Evolutionary conservation across 2,888 invertebrate genomes (phyloP).

Genomic region (Apocheima hispidaria): DNA sequence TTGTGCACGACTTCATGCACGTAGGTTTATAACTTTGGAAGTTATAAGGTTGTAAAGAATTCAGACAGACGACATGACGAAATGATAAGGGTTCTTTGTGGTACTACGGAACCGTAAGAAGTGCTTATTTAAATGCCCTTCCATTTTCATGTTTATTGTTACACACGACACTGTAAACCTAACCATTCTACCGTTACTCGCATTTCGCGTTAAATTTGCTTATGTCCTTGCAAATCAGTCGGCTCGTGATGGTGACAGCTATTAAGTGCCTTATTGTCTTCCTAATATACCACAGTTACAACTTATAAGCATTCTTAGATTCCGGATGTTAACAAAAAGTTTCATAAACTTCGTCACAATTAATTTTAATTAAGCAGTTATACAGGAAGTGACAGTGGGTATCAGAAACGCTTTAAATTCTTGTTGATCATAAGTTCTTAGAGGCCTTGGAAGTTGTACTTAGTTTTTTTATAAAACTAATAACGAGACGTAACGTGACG

Average conservation of each 20-base stretch:
- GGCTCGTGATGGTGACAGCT: constrained; percentile 15
- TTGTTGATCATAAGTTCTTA: constrained; percentile 4
- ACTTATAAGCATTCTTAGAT: constrained; percentile 12
- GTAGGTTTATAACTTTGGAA: too few species aligned
- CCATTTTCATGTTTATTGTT: background rate
- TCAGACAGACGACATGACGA: too few species aligned
- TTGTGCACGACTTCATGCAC: too few species aligned
- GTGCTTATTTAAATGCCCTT: background rate
- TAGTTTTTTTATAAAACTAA: too few species aligned
- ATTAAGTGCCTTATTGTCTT: constrained; percentile 26
- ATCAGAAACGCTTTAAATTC: constrained; percentile 7
- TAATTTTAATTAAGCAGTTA: constrained; percentile 33
- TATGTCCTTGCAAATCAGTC: constrained; percentile 25
- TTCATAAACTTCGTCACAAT: constrained; percentile 33
- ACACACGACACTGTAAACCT: background rate
- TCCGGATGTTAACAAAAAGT: constrained; percentile 26
- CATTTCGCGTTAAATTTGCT: constrained; percentile 15
- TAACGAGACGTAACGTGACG: too few species aligned
- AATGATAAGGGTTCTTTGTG: background rate
- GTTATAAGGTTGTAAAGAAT: too few species aligned
- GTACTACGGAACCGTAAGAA: too few species aligned
- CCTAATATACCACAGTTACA: constrained; percentile 22
- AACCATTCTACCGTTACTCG: background rate
- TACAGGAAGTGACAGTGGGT: constrained; percentile 40
- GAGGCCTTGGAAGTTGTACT: constrained; percentile 5